Base-by-base conservation (phyloP, 1,140 invertebrate species). In the Steinernema feltiae region DNA sequence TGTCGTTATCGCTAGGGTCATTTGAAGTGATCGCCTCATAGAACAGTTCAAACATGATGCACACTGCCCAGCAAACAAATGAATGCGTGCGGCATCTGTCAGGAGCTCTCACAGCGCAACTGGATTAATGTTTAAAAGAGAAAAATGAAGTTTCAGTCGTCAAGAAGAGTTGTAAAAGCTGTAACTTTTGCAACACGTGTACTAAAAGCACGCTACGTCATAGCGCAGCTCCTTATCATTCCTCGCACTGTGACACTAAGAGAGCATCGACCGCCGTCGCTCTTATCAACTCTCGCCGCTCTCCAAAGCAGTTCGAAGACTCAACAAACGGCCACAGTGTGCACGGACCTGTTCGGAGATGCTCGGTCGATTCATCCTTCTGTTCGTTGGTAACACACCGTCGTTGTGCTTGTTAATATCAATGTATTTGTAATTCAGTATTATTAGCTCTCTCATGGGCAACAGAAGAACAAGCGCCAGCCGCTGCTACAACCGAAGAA, bases 131-230 rank as follows among this genome's bases (percentile, higher is more conserved):
- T 18, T 21, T 15, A 63, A 63, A 63, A 63, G 3, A 15, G 12
- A 15, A 17, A 27, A 15, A 3, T n/a, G 3, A 27, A 63, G 24
- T 27, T n/a, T n/a, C n/a, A n/a, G n/a, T n/a, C n/a, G n/a, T n/a
- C n/a, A n/a, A n/a, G 24, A 63, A 15, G 3, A 63, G 3, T n/a
- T 63, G 7, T 15, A 63, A 21, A n/a, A 21, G 53, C 53, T 27
- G 7, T 27, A 15, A 63, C 15, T 27, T 63, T 63, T 63, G 53
- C 53, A 63, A 63, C 53, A 63, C 53, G 53, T 63, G 53, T 63
- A 63, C 53, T 27, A 63, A 63, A 15, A 63, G 53, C 53, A 41
- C 35, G 53, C 15, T 63, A 27, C 53, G 53, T 63, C 53, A 63
- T 3, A 63, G 24, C 53, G 15, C n/a, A 7, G 7, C 24, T 63